Evolutionary conservation across 2,888 invertebrate genomes (phyloP), one percentile per base, ranked within the genome.

Genomic region (Neoascia interrupta): DNA sequence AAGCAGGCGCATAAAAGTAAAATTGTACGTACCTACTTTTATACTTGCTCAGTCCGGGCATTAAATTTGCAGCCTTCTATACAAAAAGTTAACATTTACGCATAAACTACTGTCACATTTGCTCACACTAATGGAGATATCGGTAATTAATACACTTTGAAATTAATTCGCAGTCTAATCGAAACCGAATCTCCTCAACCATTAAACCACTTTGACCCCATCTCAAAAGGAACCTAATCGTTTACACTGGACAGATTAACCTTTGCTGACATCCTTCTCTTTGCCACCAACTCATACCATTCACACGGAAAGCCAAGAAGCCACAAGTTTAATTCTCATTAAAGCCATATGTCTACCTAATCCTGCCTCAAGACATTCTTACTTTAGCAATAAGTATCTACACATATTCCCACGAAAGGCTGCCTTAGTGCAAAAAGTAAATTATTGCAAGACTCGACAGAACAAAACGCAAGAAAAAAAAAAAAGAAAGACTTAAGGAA

Each of bases 321-420:
- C 70, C 70, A 51, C 58, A 70, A 15, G 23, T 56, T n/a, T 36
- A 41, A 36, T 68, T 51, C 39, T 28, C 49, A 64, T 18, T 10
- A 39, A 53, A 21, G 21, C 19, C 15, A 34, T 47, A 73, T 39
- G 47, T 54, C 60, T 69, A 61, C 54, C 18, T 31, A 69, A 61
- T 74, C 34, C 68, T n/a, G 3, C n/a, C 31, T 41, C 37, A 66
- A 73, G 73, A 58, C 53, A 36, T 19, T 54, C 31, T 53, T 26
- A n/a, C 8, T 16, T 19, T 37, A 10, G 16, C 19, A 28, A 45
- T 15, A 0, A 39, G 43, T 60, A n/a, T 16, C 18, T 8, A 13
- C 28, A 31, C 16, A 5, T n/a, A n/a, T n/a, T 47, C n/a, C 53
- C 15, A 15, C 41, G 58, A 49, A 51, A 53, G 28, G 61, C 60